These are phyloP conservation scores for Antigone vipio DNA, from an alignment of 2,113 vertebrate genomes.

Conservation along the genomic window DNA sequence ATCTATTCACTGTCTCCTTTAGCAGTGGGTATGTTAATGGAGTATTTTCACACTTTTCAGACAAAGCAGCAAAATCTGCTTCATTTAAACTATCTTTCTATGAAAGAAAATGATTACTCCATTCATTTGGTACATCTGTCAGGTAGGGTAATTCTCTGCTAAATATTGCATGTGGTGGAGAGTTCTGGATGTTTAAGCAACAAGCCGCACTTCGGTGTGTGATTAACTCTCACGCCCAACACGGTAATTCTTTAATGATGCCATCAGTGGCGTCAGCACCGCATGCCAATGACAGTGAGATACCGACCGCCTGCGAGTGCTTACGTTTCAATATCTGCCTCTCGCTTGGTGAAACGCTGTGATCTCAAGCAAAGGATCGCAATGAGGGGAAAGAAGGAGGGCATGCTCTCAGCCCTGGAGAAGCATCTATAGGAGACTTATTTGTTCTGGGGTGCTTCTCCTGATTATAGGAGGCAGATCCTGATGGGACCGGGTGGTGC, in stretches of 20 bases:
- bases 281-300: background rate
- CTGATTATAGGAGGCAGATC: background rate
- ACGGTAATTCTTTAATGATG: background rate
- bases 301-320: fast-evolving
- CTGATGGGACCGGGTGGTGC: background rate
- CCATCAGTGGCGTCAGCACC: background rate
- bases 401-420: background rate
- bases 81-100: background rate
- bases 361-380: background rate
- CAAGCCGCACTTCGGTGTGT: background rate
- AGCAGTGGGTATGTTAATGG: background rate
- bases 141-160: background rate
- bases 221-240: background rate
- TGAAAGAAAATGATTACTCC: background rate
- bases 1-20: background rate
- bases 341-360: background rate
- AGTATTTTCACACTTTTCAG: background rate
- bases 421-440: background rate
- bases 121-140: background rate
- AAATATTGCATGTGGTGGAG: background rate
- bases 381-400: background rate
- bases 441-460: background rate
- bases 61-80: background rate
- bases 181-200: background rate
- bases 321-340: background rate